These are phyloP conservation scores for Drosophila pruinosa DNA, from an alignment of 1,140 invertebrate genomes.

Conservation along the genomic window DNA sequence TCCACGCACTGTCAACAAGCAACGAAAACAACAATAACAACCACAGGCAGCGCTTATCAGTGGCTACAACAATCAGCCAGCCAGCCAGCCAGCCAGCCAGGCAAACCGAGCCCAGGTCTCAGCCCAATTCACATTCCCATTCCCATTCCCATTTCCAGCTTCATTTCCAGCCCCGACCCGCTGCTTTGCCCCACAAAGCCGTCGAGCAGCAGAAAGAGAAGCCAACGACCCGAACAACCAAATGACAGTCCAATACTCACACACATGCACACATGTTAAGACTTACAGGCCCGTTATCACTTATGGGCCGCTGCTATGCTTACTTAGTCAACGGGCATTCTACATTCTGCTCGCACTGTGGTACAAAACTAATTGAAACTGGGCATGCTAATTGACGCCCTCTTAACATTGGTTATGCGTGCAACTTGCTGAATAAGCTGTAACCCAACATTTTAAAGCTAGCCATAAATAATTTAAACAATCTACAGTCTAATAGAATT, in stretches of 20 bases:
- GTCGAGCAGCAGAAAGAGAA: constrained; percentile 29
- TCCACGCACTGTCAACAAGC: constrained; percentile 25
- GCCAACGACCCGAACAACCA: constrained; percentile 62
- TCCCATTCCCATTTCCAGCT: not conserved
- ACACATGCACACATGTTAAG: not conserved
- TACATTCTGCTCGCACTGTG: no score
- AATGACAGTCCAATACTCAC: constrained; percentile 52
- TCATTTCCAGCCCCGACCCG: not conserved
- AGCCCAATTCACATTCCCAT: not conserved
- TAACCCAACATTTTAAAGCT: no score
- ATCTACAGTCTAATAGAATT: no score
- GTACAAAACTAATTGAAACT: not conserved
- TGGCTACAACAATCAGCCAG: constrained; percentile 50
- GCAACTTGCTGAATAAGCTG: no score
- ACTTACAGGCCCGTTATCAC: constrained; percentile 50
- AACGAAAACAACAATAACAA: constrained; percentile 8
- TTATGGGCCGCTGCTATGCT: constrained; percentile 45
- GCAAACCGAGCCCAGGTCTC: constrained; percentile 7
- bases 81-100: constrained; percentile 17
- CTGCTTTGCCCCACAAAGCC: constrained; percentile 8
- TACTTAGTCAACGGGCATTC: not conserved
- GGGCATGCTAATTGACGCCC: no score
- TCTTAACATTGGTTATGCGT: no score
- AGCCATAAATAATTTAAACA: no score
- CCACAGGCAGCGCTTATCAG: constrained; percentile 55